Conservation (phyloP, 1,140 invertebrate genomes). For the Atta cephalotes region DNA sequence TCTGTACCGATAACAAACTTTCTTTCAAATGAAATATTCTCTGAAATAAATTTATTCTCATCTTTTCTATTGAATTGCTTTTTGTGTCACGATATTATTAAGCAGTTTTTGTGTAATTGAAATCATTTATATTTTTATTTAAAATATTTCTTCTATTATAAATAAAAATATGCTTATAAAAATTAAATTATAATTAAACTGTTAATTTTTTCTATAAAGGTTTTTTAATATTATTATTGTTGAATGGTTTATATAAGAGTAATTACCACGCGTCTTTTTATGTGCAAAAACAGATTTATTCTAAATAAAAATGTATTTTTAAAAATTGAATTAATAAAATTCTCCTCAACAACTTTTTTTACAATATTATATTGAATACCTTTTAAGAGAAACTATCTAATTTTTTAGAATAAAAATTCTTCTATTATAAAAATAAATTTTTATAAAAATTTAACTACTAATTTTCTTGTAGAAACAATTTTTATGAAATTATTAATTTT, state of each 20-base stretch:
- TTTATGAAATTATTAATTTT: not conserved
- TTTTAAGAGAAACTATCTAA: not conserved
- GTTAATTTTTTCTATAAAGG: not conserved
- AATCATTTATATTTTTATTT: not conserved
- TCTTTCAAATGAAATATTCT: not conserved
- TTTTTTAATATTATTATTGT: not conserved
- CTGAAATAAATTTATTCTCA: not conserved
- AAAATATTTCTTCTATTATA: not conserved
- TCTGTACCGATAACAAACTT: not conserved
- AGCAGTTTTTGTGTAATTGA: not conserved
- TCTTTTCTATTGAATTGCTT: not conserved
- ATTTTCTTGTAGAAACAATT: not conserved
- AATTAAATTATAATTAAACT: not conserved
- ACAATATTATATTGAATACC: not conserved
- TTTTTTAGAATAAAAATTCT: not conserved
- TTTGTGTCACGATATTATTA: constrained; percentile 6
- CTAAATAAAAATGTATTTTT: not conserved
- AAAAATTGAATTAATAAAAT: not conserved
- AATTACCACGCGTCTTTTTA: not conserved
- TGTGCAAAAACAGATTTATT: not conserved
- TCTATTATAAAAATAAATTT: not conserved
- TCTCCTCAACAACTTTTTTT: not conserved
- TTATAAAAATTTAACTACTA: not conserved
- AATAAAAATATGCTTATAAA: not conserved
- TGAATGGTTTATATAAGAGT: not conserved